Conservation (phyloP, 23 tunicate species). For the Halocynthia aurantium region DNA sequence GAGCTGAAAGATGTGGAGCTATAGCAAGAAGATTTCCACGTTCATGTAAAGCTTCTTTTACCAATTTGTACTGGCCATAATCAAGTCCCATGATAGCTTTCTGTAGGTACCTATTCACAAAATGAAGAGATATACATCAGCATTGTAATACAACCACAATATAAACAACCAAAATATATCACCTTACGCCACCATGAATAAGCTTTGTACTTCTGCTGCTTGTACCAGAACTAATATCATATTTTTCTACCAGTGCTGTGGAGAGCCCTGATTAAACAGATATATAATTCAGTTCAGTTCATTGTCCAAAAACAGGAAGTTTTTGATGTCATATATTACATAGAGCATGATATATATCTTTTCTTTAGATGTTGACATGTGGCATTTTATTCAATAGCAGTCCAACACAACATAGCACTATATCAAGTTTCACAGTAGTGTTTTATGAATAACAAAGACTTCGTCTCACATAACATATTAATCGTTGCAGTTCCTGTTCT, state of each 20-base stretch:
- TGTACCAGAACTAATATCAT: constrained; percentile 93
- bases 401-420: too few species aligned
- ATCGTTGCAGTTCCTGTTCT: too few species aligned
- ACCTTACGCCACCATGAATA: constrained; percentile 98
- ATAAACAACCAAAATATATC: neutral
- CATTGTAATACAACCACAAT: neutral
- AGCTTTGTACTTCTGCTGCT: constrained; percentile 95
- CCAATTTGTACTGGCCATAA: constrained; percentile 67
- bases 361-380: too few species aligned
- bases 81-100: constrained; percentile 86
- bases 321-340: too few species aligned
- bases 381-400: too few species aligned
- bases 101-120: constrained; percentile 66
- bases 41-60: constrained; percentile 85
- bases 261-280: constrained; percentile 42
- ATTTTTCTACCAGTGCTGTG: constrained; percentile 88
- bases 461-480: too few species aligned
- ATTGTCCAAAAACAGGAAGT: too few species aligned
- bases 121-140: neutral
- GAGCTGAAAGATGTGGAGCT: constrained; percentile 87
- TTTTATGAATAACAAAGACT: too few species aligned
- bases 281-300: too few species aligned
- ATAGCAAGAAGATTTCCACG: constrained; percentile 76
- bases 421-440: too few species aligned
- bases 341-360: too few species aligned